A percentile compares a stretch with the other conserved stretches of the same genome.
Evolutionary conservation across 1,140 invertebrate genomes (phyloP).

Genomic region (Nasonia vitripennis): DNA sequence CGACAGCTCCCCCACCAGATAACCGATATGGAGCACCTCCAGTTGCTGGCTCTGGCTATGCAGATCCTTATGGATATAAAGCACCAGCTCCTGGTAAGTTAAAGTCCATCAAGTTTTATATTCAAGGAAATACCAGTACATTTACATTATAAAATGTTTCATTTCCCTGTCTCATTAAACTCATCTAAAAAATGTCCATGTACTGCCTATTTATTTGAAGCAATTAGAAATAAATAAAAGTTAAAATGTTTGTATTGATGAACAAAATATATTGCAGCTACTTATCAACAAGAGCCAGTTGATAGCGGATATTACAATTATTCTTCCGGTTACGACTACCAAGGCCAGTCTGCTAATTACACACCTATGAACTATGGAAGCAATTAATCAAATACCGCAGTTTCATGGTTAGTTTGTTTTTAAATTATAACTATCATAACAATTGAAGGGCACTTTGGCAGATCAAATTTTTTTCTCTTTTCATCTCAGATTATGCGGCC

Average conservation of each 20-base stretch:
- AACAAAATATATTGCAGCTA: slow-evolving; percentile 60
- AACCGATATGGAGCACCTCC: slow-evolving; percentile 69
- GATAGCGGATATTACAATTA: slow-evolving; percentile 58
- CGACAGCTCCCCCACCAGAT: slow-evolving; percentile 66
- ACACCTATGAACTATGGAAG: slow-evolving; percentile 64
- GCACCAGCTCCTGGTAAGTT: slow-evolving; percentile 68
- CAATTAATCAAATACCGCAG: slow-evolving; percentile 64
- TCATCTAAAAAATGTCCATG: not conserved
- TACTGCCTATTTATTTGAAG: slow-evolving; percentile 35
- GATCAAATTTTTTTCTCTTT: slow-evolving; percentile 30
- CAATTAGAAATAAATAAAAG: slow-evolving; percentile 29
- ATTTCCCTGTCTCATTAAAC: not conserved
- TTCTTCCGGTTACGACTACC: slow-evolving; percentile 64
- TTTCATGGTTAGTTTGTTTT: slow-evolving; percentile 66
- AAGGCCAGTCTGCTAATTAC: slow-evolving; percentile 66
- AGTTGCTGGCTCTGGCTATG: slow-evolving; percentile 64
- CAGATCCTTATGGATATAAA: slow-evolving; percentile 74
- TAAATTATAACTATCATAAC: slow-evolving; percentile 32
- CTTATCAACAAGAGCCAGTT: slow-evolving; percentile 69
- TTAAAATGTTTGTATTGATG: slow-evolving; percentile 40
- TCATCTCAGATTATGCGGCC: slow-evolving; percentile 70
- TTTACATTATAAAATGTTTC: not conserved
- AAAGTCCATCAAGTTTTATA: not conserved
- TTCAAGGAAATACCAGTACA: slow-evolving; percentile 10
- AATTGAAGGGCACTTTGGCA: too few relatives aligned